Evolutionary conservation across 37 sponge, comb jelly and placozoan species (phyloP).

Genomic region (Ianthella basta): DNA sequence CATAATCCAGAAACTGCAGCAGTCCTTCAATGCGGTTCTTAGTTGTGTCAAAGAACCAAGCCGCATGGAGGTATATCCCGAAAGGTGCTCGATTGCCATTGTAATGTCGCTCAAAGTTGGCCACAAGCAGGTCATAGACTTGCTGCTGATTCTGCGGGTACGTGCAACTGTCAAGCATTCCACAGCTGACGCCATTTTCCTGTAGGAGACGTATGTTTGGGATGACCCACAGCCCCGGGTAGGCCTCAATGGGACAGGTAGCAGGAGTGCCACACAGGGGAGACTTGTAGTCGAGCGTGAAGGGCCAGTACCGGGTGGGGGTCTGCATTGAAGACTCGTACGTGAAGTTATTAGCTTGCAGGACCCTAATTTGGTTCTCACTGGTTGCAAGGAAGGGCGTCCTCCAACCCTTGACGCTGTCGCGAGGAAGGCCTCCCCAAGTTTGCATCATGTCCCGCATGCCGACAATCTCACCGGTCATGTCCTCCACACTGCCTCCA

Average conservation of each 20-base stretch:
- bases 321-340: conserved; percentile 58
- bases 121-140: conserved; percentile 37
- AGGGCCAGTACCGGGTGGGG: conserved; percentile 46
- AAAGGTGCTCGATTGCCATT: conserved; percentile 56
- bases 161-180: conserved; percentile 46
- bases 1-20: conserved; percentile 42
- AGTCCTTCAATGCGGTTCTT: conserved; percentile 7
- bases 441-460: conserved; percentile 34
- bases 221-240: conserved; percentile 62
- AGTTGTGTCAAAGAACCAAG: conserved; percentile 30
- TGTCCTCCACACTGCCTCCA: conserved; percentile 44
- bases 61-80: conserved; percentile 53
- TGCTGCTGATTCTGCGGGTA: conserved; percentile 39
- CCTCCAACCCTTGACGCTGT: conserved; percentile 42
- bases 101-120: conserved; percentile 59
- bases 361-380: conserved; percentile 42
- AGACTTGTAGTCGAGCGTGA: conserved; percentile 67
- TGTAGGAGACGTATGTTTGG: conserved; percentile 40
- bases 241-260: conserved; percentile 53
- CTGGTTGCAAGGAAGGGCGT: conserved; percentile 51
- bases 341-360: conserved; percentile 42
- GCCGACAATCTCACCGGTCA: conserved; percentile 48
- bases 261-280: conserved; percentile 45
- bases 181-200: conserved; percentile 24
- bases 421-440: conserved; percentile 42